Evolutionary conservation across 2,888 invertebrate genomes (phyloP), one percentile per base, ranked within the genome.

Genomic region (Margaritifera margaritifera): DNA sequence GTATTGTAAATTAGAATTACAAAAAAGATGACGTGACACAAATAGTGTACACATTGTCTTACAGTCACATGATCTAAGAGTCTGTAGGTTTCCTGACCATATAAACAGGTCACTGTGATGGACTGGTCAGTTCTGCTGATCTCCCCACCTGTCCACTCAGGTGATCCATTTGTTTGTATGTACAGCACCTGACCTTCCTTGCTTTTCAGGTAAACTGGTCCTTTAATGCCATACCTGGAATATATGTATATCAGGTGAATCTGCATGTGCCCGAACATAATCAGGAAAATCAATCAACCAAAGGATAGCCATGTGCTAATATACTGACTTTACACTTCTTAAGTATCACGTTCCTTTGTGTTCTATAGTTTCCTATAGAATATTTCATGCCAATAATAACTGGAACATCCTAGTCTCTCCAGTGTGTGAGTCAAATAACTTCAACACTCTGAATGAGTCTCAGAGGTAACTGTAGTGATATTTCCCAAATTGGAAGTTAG

Each of bases 1-100:
- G 31, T 31, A 8, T 31, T 15, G 42, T 42, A 11, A 15, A 42
- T 11, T 42, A 42, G 2, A 42, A 42, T 42, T 42, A 42, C 42
- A 15, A 42, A 42, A n/a, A 42, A 15, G 42, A 42, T 31, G 31
- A 31, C 1, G 8, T 31, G 6, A 31, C 8, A 31, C 42, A 42
- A 42, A 42, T 4, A 27, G 27, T 42, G 42, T 42, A 42, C 11
- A 42, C 42, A 42, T 11, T 4, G 19, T 76, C 83, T 81, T 72
- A 89, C 88, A 18, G 86, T 89, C 64, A 89, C 78, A 70, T 89
- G 89, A 68, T 89, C 86, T 68, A 90, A 85, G 5, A 89, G 79
- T 22, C 66, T 69, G 72, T 88, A 90, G 19, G 77, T 79, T 64
- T 88, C 86, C 22, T 72, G 66, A 6, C 84, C 84, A 62, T 74